Evolutionary conservation across 2,888 invertebrate genomes (phyloP).

Genomic region (Drosophila stalkeri): DNA sequence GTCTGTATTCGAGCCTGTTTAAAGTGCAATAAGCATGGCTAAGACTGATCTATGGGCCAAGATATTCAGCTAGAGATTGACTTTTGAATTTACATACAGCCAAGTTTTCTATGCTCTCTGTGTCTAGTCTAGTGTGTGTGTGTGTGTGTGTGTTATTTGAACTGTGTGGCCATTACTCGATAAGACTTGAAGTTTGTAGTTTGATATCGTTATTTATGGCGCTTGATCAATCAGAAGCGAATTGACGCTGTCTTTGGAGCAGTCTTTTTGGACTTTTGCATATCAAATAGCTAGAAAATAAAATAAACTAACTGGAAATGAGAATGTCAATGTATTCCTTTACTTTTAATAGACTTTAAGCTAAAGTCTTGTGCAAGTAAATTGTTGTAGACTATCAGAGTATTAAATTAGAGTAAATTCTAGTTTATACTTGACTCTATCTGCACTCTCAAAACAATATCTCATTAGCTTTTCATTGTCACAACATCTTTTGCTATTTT

Average conservation of each 20-base stretch:
- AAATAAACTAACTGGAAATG: not conserved
- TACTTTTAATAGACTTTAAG: not conserved
- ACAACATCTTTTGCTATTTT: not conserved
- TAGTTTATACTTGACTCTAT: no score
- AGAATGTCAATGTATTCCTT: not conserved
- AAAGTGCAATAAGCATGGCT: conserved; percentile 74
- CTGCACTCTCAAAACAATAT: no score
- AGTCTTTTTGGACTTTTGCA: conserved; percentile 5
- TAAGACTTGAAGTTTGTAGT: conserved; percentile 39
- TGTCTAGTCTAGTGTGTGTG: not conserved
- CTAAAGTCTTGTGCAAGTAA: not conserved
- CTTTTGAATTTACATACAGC: conserved; percentile 43
- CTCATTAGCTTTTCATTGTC: not conserved
- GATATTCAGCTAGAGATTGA: conserved; percentile 29
- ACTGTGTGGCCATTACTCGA: conserved; percentile 37
- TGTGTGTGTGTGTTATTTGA: conserved; percentile 26
- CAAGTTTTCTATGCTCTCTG: not conserved
- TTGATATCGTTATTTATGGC: conserved; percentile 55
- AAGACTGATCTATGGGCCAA: conserved; percentile 72
- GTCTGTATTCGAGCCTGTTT: conserved; percentile 73
- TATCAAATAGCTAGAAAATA: conserved; percentile 21
- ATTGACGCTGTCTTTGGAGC: conserved; percentile 20
- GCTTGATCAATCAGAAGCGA: conserved; percentile 60
- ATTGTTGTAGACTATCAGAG: no score
- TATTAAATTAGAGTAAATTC: no score